phyloP scores from a whole-genome alignment of 1,140 invertebrate genomes.

The Cyclargus thomasi region DNA sequence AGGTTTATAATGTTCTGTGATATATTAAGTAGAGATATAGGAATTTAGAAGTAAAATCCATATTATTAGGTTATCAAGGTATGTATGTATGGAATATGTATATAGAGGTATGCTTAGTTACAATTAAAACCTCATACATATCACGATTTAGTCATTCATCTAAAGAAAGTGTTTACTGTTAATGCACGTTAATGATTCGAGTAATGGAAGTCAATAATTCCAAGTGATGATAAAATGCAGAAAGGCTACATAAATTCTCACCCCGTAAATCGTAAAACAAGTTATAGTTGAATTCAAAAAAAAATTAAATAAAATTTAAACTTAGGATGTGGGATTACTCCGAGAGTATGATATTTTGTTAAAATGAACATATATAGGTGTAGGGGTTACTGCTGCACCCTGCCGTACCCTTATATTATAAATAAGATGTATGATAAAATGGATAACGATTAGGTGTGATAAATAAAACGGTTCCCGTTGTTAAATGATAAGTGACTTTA shows the following conservation, averaged over 20 bases:
- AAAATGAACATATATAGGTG: no score
- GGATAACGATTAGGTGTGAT: no score
- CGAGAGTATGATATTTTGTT: no score
- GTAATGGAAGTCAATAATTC: conserved; percentile 4
- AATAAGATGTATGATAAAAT: no score
- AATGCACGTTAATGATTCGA: neutral
- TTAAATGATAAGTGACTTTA: no score
- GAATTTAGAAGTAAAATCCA: neutral
- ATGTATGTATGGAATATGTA: no score
- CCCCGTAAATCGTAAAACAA: neutral
- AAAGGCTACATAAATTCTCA: neutral
- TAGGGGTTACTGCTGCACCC: no score
- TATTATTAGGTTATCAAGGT: no score
- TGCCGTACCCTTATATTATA: no score
- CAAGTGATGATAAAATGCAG: conserved; percentile 3
- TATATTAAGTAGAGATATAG: neutral
- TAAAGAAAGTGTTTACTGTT: neutral
- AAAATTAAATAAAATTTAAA: no score
- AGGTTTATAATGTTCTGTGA: neutral
- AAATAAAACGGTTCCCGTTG: no score
- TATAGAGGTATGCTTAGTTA: neutral
- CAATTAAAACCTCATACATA: neutral
- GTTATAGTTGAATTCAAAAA: neutral
- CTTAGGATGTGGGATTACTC: no score
- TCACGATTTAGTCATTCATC: neutral